Evolutionary conservation across 2,113 vertebrate genomes (phyloP).

Genomic region (Elephas maximus): DNA sequence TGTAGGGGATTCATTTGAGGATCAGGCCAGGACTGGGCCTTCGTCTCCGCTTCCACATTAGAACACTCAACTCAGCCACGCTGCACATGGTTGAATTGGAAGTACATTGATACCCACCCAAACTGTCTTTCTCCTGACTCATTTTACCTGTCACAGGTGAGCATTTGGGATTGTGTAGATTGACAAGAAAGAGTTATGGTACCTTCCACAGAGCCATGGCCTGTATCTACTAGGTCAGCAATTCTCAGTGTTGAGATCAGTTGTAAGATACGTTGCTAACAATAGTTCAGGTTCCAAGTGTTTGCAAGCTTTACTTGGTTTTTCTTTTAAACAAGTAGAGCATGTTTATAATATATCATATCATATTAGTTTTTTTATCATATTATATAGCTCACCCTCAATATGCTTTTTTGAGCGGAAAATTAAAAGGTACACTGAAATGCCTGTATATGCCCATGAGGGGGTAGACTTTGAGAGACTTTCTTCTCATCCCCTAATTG

Average conservation of each 20-base stretch:
- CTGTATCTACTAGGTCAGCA: background rate
- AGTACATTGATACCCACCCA: background rate
- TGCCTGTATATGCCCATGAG: background rate
- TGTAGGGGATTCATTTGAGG: background rate
- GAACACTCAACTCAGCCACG: background rate
- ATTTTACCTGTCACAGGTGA: background rate
- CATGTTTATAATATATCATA: background rate
- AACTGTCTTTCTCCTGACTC: slow-evolving; percentile 6
- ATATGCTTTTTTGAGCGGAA: background rate
- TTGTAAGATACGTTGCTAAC: slow-evolving; percentile 22
- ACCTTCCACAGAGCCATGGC: background rate
- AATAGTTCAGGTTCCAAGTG: background rate
- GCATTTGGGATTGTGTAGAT: background rate
- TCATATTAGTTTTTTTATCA: too few relatives aligned
- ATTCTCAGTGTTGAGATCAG: background rate
- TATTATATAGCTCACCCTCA: background rate
- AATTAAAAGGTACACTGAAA: background rate
- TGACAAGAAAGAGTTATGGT: background rate
- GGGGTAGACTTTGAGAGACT: background rate
- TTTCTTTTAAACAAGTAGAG: background rate
- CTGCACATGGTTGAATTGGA: background rate
- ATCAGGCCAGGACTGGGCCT: background rate
- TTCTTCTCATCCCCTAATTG: background rate
- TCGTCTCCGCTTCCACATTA: background rate
- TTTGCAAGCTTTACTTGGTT: background rate